A percentile compares a stretch with the other conserved stretches of the same genome.
These are phyloP conservation scores for Himalopsyche anomala DNA, from an alignment of 2,888 invertebrate genomes.

Conservation along the genomic window DNA sequence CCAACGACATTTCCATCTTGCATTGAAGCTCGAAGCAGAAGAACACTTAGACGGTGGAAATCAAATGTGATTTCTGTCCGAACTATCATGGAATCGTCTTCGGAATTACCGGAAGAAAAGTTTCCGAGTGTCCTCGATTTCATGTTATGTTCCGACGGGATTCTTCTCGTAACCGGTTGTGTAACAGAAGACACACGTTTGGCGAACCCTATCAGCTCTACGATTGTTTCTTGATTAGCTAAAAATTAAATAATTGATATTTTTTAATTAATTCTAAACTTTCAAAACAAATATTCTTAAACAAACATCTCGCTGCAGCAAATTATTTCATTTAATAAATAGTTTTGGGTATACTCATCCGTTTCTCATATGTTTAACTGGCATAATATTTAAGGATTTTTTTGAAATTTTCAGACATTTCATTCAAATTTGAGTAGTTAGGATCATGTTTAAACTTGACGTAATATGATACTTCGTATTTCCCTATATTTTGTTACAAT, in stretches of 20 bases:
- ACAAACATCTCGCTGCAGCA: slow-evolving; percentile 2
- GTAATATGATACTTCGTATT: too few species aligned
- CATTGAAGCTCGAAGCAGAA: slow-evolving; percentile 88
- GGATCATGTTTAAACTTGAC: too few species aligned
- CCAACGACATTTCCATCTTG: slow-evolving; percentile 84
- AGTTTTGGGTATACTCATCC: too few species aligned
- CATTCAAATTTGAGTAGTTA: too few species aligned
- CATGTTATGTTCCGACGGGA: slow-evolving; percentile 66
- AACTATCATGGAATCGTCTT: slow-evolving; percentile 68
- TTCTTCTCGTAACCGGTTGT: slow-evolving; percentile 68
- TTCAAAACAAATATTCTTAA: too few species aligned
- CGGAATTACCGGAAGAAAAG: slow-evolving; percentile 66
- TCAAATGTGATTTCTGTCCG: slow-evolving; percentile 93
- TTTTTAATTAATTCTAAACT: slow-evolving; percentile 27
- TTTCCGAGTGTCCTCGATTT: slow-evolving; percentile 68
- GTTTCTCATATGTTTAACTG: too few species aligned
- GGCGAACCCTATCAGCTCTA: slow-evolving; percentile 93
- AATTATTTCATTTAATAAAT: not conserved
- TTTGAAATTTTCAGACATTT: too few species aligned
- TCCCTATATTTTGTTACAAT: too few species aligned
- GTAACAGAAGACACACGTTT: slow-evolving; percentile 78
- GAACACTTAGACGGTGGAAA: slow-evolving; percentile 92
- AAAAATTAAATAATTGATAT: slow-evolving; percentile 61
- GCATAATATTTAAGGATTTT: too few species aligned
- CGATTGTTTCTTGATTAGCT: slow-evolving; percentile 97